Evolutionary conservation across 2,888 invertebrate species (phyloP).

Genomic region (Lycocerus yunnanus): DNA sequence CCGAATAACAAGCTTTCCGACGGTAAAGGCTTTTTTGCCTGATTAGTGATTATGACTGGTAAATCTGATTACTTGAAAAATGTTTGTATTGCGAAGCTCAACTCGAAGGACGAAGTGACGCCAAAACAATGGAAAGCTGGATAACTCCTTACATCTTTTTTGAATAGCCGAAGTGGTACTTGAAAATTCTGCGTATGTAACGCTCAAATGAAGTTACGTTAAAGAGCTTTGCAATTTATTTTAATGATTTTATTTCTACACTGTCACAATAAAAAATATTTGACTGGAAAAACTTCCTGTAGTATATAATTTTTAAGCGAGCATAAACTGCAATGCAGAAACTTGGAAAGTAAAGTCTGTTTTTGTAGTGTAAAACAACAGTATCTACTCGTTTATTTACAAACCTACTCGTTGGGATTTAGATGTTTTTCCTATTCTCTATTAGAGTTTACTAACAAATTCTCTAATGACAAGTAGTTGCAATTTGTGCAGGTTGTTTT

Average conservation of each 20-base stretch:
- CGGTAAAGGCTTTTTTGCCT: too few relatives aligned
- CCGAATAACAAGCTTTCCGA: too few relatives aligned
- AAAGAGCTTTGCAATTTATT: neutral
- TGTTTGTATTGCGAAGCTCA: too few relatives aligned
- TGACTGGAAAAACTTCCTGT: neutral
- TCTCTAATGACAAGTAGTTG: constrained; percentile 42
- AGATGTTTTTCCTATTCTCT: constrained; percentile 27
- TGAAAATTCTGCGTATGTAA: neutral
- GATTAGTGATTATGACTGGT: too few relatives aligned
- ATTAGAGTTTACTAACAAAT: constrained; percentile 39
- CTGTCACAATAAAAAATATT: neutral
- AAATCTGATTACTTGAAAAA: too few relatives aligned
- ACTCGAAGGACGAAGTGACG: neutral
- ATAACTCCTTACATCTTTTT: neutral
- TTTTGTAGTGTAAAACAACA: neutral
- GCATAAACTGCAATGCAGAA: too few relatives aligned
- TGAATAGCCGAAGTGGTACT: neutral
- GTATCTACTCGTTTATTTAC: constrained; percentile 24
- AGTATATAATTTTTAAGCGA: neutral
- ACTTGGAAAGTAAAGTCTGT: neutral
- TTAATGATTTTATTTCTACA: neutral
- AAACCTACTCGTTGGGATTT: constrained; percentile 33
- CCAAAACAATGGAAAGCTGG: too few relatives aligned
- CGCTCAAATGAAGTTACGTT: neutral
- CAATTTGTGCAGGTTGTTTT: constrained; percentile 39